These are phyloP conservation scores for Varanus salvator DNA, from an alignment of 2,113 vertebrate species.

Conservation along the genomic window DNA sequence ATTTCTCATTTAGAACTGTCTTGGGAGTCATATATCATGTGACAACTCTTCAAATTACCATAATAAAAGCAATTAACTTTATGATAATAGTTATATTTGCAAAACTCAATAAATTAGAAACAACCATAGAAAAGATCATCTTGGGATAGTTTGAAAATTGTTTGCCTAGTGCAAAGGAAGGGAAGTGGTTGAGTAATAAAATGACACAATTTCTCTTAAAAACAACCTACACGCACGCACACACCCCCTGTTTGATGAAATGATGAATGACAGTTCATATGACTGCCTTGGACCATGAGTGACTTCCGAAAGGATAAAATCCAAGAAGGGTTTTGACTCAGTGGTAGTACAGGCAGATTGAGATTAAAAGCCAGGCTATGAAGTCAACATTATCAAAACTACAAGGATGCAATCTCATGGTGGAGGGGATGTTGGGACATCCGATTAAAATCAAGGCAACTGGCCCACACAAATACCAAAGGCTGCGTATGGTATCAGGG, in stretches of 20 bases:
- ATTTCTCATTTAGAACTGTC: neutral
- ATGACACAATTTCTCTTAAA: neutral
- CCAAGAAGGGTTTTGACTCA: neutral
- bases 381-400: neutral
- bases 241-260: neutral
- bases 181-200: neutral
- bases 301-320: neutral
- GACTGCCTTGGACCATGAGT: neutral
- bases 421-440: neutral
- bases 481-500: neutral
- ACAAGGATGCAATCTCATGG: neutral
- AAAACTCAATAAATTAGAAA: neutral
- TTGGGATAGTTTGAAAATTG: neutral
- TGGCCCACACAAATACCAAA: neutral
- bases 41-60: neutral
- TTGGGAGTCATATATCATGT: neutral
- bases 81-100: neutral
- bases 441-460: neutral
- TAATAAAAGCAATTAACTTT: neutral
- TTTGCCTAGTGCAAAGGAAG: neutral
- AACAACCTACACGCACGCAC: too few species aligned
- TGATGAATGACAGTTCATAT: neutral
- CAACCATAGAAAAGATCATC: neutral
- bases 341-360: neutral
- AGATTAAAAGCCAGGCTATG: neutral